phyloP scores from a whole-genome alignment of 2,888 invertebrate genomes.

The Aradus depressus region DNA sequence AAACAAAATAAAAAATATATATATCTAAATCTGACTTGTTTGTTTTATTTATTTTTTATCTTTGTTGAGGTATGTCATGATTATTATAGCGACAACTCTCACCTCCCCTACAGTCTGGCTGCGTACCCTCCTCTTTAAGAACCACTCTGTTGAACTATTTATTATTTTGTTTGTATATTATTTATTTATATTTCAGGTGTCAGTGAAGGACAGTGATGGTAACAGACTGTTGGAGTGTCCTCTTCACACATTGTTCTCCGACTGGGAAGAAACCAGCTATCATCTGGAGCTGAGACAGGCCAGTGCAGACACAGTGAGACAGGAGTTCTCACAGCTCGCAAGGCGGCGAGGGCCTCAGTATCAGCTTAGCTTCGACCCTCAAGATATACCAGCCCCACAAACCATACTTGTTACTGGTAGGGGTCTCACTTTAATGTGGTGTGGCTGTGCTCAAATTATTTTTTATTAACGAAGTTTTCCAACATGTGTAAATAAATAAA shows the following conservation, averaged over 20 bases:
- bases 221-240: constrained; percentile 48
- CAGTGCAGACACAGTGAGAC: constrained; percentile 60
- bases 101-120: too few species aligned
- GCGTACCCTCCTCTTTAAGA: too few species aligned
- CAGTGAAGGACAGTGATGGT: constrained; percentile 47
- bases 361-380: constrained; percentile 57
- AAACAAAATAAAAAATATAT: too few species aligned
- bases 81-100: too few species aligned
- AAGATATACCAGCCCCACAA: constrained; percentile 38
- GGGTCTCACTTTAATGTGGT: background rate
- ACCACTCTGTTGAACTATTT: too few species aligned
- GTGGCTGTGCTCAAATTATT: too few species aligned
- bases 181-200: constrained; percentile 35
- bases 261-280: constrained; percentile 95
- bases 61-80: too few species aligned
- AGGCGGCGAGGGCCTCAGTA: constrained; percentile 61
- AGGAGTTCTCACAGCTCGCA: constrained; percentile 62
- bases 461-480: background rate
- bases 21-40: too few species aligned
- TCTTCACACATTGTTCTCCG: constrained; percentile 57
- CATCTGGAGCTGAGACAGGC: constrained; percentile 77
- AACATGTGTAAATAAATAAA: background rate
- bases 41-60: too few species aligned
- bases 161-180: background rate
- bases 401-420: constrained; percentile 29